Conservation (phyloP, 2,888 invertebrate species). For the Penaeus monodon region DNA sequence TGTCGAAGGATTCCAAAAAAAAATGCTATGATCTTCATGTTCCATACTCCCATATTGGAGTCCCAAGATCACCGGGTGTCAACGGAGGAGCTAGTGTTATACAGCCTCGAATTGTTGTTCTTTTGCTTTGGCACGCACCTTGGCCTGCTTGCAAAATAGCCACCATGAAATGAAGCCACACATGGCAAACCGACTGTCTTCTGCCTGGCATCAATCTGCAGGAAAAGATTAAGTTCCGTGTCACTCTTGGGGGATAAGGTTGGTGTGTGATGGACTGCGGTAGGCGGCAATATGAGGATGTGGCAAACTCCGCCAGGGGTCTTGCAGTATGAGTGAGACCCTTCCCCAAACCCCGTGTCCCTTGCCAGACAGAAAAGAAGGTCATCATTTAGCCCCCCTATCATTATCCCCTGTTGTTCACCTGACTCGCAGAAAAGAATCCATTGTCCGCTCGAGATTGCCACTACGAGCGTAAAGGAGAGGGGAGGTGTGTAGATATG, state of each 20-base stretch:
- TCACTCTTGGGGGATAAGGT: slow-evolving; percentile 20
- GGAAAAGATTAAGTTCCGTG: slow-evolving; percentile 6
- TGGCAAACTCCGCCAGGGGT: slow-evolving; percentile 3
- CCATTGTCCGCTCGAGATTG: background rate
- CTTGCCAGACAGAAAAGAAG: background rate
- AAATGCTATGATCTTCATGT: background rate
- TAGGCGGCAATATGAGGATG: slow-evolving; percentile 10
- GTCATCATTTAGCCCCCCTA: background rate
- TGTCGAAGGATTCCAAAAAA: too few species aligned
- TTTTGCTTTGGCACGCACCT: background rate
- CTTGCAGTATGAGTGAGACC: background rate
- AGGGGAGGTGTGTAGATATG: background rate
- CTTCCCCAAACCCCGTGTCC: background rate
- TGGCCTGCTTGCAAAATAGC: too few species aligned
- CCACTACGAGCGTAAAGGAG: background rate
- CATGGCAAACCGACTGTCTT: slow-evolving; percentile 25
- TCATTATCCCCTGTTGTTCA: background rate
- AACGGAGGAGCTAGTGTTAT: slow-evolving; percentile 28
- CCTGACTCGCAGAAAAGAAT: background rate
- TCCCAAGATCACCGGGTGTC: background rate
- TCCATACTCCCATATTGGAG: slow-evolving; percentile 26
- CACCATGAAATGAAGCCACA: slow-evolving; percentile 9
- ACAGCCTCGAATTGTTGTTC: background rate
- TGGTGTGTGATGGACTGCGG: slow-evolving; percentile 2
- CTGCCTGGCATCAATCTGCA: slow-evolving; percentile 16